Evolutionary conservation across 2,888 invertebrate species (phyloP), one percentile per base, ranked within the genome.

Genomic region (Aleiodes alternator): DNA sequence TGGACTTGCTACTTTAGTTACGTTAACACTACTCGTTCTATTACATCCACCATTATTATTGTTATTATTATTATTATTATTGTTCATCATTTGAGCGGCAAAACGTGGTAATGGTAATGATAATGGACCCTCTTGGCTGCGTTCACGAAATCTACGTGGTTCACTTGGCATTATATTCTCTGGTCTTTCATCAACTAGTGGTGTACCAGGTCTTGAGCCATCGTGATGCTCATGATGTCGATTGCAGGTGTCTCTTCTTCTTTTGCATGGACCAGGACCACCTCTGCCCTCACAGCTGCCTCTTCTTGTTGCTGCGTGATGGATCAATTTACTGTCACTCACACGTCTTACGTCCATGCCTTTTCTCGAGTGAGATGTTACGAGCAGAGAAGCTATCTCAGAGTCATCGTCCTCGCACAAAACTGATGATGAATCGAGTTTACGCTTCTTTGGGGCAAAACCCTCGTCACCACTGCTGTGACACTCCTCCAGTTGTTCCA

Each of bases 51-150:
- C 59, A 68, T 76, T 73, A 72, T 75, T 69, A 73, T 79, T 79
- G 75, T 79, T 84, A 78, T 80, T 83, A 72, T 77, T 84, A 76
- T 84, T 84, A 85, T 86, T 90, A 83, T 84, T 85, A 80, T 85
- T 87, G 80, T 88, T 89, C 81, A 89, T 80, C 88, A 95, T 92
- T 86, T 93, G 93, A 76, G 94, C 93, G 16, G 97, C 97, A 89
- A 97, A 97, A 90, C 95, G 94, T 55, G 97, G 97, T 83, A 97
- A 90, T 29, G 97, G 97, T 84, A 97, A 91, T 84, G 95, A 94
- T 90, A 97, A 92, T 48, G 96, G 95, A 12, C 94, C 92, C 77
- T 90, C 92, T 87, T 90, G 92, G 92, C 92, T 87, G 92, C 92
- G 84, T 91, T 94, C 91, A 82, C 91, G 89, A 84, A 93, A 91